Evolutionary conservation across 2,888 invertebrate genomes (phyloP).

Genomic region (Acanthopleura granulata): DNA sequence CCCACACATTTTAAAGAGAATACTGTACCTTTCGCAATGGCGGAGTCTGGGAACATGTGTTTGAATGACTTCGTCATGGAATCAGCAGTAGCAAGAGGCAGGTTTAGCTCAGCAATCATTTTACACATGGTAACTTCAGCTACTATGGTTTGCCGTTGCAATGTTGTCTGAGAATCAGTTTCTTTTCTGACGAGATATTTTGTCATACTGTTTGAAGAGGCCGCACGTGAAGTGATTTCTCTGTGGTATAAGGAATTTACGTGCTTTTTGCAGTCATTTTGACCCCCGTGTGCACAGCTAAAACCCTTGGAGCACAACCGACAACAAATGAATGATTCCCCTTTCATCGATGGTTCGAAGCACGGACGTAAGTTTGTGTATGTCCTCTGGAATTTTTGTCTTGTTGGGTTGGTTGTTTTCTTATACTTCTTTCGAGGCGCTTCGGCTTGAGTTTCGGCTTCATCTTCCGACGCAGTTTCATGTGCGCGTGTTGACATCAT

Average conservation of each 20-base stretch:
- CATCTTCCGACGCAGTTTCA: neutral
- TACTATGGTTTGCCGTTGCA: neutral
- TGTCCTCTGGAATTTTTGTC: neutral
- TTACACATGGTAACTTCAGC: neutral
- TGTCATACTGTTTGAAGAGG: conserved; percentile 1
- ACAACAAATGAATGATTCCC: neutral
- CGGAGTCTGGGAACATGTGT: conserved; percentile 5
- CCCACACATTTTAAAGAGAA: too few relatives aligned
- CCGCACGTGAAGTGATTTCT: neutral
- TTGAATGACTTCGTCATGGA: neutral
- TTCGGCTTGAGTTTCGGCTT: neutral
- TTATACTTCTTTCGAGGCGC: neutral
- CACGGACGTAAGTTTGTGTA: neutral
- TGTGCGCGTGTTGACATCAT: neutral
- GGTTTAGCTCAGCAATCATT: conserved; percentile 10
- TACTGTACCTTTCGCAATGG: conserved; percentile 2
- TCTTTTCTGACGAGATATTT: conserved; percentile 7
- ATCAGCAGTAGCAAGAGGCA: conserved; percentile 9
- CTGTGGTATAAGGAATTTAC: neutral
- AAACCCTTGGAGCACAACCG: neutral
- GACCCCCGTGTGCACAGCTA: neutral
- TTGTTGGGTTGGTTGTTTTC: neutral
- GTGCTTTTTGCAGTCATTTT: neutral
- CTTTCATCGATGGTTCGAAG: neutral
- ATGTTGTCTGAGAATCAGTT: neutral